phyloP scores from a whole-genome alignment of 30 jellyfish, hydroid and myxozoan genomes.

The Aurelia aurita complex sp. Pacific region DNA sequence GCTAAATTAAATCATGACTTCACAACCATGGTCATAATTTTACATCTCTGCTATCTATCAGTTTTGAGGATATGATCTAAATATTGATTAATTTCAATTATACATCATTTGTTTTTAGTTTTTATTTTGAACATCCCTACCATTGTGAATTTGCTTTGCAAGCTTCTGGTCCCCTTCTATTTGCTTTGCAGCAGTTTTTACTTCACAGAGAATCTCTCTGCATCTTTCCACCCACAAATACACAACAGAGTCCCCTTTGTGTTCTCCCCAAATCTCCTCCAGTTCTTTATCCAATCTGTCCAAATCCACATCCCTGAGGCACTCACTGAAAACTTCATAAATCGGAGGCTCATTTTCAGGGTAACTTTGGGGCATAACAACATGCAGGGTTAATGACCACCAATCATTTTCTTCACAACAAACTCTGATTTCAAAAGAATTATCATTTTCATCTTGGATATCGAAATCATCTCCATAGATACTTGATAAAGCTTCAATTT shows the following conservation, averaged over 20 bases:
- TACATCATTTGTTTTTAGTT: no score
- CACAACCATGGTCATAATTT: no score
- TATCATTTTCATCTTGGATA: slow-evolving; percentile 1
- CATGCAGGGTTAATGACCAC: slow-evolving; percentile 83
- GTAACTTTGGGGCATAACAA: slow-evolving; percentile 57
- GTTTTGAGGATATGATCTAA: no score
- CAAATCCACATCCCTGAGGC: slow-evolving; percentile 57
- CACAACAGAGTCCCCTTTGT: slow-evolving; percentile 52
- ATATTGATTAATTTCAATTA: no score
- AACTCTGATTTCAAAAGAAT: slow-evolving; percentile 49
- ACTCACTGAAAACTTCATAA: slow-evolving; percentile 69
- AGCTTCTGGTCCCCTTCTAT: no score
- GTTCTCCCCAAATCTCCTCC: slow-evolving; percentile 70
- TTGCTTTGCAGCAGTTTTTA: not conserved
- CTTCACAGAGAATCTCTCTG: slow-evolving; percentile 60
- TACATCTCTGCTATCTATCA: no score
- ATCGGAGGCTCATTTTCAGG: slow-evolving; percentile 70
- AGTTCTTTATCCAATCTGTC: slow-evolving; percentile 10
- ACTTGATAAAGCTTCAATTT: slow-evolving; percentile 74
- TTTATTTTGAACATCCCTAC: no score
- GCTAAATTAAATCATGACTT: no score
- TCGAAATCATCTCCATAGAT: slow-evolving; percentile 75
- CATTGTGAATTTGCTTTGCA: no score
- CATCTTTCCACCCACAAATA: slow-evolving; percentile 79
- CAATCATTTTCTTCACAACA: slow-evolving; percentile 53